phyloP scores from a whole-genome alignment of 2,113 vertebrate genomes.

The Lepus americanus region DNA sequence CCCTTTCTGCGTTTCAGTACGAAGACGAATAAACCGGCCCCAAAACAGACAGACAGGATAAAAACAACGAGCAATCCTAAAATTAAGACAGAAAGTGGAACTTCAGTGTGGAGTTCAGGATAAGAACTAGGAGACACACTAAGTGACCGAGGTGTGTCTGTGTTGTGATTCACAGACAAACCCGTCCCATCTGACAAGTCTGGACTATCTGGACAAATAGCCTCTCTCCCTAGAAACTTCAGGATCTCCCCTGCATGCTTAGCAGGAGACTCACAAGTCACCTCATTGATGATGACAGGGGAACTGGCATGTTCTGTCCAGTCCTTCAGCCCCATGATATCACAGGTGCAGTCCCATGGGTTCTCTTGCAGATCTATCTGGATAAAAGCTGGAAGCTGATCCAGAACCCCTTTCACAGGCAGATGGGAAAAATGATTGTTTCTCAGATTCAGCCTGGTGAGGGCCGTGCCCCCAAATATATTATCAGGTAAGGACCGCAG shows the following conservation, averaged over 20 bases:
- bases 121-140: conserved; percentile 91
- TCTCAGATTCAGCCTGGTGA: conserved; percentile 96
- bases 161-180: conserved; percentile 91
- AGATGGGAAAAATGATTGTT: conserved; percentile 98
- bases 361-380: conserved; percentile 99
- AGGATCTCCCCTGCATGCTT: conserved; percentile 95
- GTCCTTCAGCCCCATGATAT: conserved; percentile 96
- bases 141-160: conserved; percentile 86
- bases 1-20: conserved; percentile 97
- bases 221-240: conserved; percentile 95
- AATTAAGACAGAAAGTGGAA: conserved; percentile 97
- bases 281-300: conserved; percentile 96
- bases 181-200: conserved; percentile 88
- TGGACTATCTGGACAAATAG: conserved; percentile 95
- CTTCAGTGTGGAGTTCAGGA: conserved; percentile 93
- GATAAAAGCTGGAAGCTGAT: conserved; percentile 97
- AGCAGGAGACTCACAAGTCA: conserved; percentile 96
- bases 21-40: conserved; percentile 97
- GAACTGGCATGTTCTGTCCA: conserved; percentile 97
- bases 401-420: conserved; percentile 96
- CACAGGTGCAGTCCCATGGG: conserved; percentile 98
- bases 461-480: conserved; percentile 95
- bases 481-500: conserved; percentile 94
- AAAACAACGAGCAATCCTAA: conserved; percentile 98
- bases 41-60: conserved; percentile 97